phyloP scores from a whole-genome alignment of 2,113 vertebrate species.

The Tauraco erythrolophus region DNA sequence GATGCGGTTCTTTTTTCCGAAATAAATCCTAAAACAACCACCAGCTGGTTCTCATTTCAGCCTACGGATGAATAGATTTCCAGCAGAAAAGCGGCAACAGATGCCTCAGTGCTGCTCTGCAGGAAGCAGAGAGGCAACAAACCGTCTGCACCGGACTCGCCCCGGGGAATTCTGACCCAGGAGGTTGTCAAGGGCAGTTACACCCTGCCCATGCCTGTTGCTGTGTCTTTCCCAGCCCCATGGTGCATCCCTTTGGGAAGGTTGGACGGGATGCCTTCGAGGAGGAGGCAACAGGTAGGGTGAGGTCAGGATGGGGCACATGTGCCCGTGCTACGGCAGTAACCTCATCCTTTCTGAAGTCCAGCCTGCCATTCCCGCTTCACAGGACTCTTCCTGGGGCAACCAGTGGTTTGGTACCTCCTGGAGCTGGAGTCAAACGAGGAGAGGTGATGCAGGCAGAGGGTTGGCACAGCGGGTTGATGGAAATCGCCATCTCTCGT shows the following conservation, averaged over 20 bases:
- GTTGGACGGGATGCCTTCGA: not conserved
- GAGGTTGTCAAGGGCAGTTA: not conserved
- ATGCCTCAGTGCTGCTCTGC: not conserved
- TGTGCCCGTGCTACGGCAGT: not conserved
- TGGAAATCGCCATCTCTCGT: not conserved
- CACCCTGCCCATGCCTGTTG: not conserved
- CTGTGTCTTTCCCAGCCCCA: not conserved
- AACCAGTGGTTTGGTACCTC: not conserved
- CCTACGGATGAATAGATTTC: not conserved
- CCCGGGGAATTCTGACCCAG: not conserved
- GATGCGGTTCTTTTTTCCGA: not conserved
- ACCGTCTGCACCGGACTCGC: not conserved
- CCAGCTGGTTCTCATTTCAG: conserved; percentile 54
- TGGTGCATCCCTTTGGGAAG: not conserved
- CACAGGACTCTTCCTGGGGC: not conserved
- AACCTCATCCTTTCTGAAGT: not conserved
- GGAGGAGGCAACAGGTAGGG: not conserved
- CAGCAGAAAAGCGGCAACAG: not conserved
- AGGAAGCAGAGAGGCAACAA: not conserved
- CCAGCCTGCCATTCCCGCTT: not conserved
- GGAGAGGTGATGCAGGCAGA: rapidly evolving
- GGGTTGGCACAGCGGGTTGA: rapidly evolving
- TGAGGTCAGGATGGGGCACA: not conserved
- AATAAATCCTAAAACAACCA: not conserved
- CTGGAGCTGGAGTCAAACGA: not conserved